Evolutionary conservation across 92 coral and sea anemone genomes (phyloP).

Genomic region (Actinernus sp.): DNA sequence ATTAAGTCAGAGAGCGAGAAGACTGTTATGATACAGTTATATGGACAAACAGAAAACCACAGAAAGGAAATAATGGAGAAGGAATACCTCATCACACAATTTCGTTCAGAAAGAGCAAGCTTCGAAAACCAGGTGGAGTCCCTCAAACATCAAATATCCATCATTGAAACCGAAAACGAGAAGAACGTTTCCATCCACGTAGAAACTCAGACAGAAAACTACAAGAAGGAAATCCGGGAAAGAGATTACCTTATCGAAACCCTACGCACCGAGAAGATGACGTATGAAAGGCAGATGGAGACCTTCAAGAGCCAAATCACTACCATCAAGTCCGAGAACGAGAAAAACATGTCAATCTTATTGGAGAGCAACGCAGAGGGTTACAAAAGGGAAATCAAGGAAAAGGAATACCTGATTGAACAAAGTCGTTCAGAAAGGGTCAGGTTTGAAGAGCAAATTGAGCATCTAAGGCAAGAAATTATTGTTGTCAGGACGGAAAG

Average conservation of each 20-base stretch:
- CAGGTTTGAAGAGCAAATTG: neutral
- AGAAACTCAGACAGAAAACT: neutral
- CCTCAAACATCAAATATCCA: neutral
- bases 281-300: neutral
- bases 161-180: neutral
- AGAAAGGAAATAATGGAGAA: neutral
- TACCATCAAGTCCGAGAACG: neutral
- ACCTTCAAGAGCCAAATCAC: neutral
- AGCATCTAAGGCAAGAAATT: neutral
- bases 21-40: neutral
- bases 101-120: neutral
- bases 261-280: neutral
- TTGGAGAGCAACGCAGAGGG: neutral
- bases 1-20: neutral
- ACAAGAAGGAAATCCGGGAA: conserved; percentile 1
- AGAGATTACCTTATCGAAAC: neutral
- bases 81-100: conserved; percentile 3
- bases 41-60: neutral
- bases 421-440: neutral
- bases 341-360: neutral
- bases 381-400: conserved; percentile 2
- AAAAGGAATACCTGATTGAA: conserved; percentile 1
- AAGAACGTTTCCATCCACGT: neutral
- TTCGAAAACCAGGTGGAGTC: neutral
- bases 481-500: neutral